Evolutionary conservation across 2,797 vertebrate species (phyloP).

Genomic region (Silurus aristotelis): DNA sequence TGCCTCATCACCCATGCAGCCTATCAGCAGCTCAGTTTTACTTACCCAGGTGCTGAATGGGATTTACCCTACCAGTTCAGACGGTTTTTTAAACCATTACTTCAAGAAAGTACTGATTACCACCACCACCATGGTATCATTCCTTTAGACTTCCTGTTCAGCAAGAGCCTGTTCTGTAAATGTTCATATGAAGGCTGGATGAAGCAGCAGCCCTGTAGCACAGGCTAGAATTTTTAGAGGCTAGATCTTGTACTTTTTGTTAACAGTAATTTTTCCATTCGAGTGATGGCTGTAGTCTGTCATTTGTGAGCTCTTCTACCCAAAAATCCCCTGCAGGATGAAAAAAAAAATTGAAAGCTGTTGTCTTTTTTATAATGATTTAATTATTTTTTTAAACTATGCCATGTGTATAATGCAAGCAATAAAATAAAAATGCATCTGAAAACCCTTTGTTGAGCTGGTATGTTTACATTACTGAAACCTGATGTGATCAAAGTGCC

Average conservation of each 20-base stretch:
- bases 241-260: not conserved
- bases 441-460: not conserved
- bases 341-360: not conserved
- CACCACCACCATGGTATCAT: not conserved
- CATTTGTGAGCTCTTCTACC: not conserved
- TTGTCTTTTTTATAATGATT: too few relatives aligned
- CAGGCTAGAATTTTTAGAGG: not conserved
- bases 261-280: not conserved
- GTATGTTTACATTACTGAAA: not conserved
- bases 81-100: not conserved
- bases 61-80: not conserved
- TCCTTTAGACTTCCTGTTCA: not conserved
- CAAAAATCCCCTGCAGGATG: not conserved
- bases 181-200: not conserved
- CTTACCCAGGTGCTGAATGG: not conserved
- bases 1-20: constrained; percentile 3
- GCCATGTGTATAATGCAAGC: not conserved
- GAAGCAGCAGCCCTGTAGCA: not conserved
- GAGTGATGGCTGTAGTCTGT: not conserved
- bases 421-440: not conserved
- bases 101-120: not conserved
- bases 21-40: not conserved
- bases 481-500: not conserved
- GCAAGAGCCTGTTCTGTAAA: not conserved
- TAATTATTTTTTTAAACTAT: not conserved